These are phyloP conservation scores for Tholera decimalis DNA, from an alignment of 2,888 invertebrate genomes.

Conservation along the genomic window DNA sequence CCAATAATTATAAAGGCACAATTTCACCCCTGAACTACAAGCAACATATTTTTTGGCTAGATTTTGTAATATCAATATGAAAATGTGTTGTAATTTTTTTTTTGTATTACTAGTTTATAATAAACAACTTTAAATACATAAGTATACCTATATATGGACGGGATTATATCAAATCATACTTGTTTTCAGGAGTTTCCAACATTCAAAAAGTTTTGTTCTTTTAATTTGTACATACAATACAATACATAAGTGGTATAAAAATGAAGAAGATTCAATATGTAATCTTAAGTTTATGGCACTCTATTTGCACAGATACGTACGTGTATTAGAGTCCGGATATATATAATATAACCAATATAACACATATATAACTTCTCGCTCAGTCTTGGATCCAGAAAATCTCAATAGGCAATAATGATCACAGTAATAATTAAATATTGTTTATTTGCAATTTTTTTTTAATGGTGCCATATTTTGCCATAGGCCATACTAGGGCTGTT, in stretches of 20 bases:
- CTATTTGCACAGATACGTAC: conserved; percentile 80
- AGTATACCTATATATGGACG: conserved; percentile 60
- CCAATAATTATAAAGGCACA: conserved; percentile 83
- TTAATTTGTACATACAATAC: conserved; percentile 70
- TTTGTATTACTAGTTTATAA: conserved; percentile 44
- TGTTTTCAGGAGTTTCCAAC: conserved; percentile 53
- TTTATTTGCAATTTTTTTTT: conserved; percentile 77
- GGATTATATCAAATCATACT: conserved; percentile 57
- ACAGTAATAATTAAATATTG: conserved; percentile 77
- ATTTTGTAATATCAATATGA: conserved; percentile 60
- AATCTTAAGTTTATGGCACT: conserved; percentile 86
- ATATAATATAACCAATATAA: conserved; percentile 72
- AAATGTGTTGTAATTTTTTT: conserved; percentile 44
- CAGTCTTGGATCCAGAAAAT: conserved; percentile 90
- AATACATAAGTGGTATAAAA: conserved; percentile 66
- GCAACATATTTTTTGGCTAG: conserved; percentile 47
- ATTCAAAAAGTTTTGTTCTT: conserved; percentile 60
- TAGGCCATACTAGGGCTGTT: conserved; percentile 69
- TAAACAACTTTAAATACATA: conserved; percentile 53
- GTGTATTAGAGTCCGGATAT: conserved; percentile 75
- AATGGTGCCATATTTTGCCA: conserved; percentile 80
- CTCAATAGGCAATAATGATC: conserved; percentile 88
- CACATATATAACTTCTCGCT: conserved; percentile 75
- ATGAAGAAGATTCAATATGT: conserved; percentile 72
- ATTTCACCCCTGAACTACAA: conserved; percentile 65